Percentiles rank a stretch among this genome's conserved stretches.
These are phyloP conservation scores for Urosaurus nigricauda DNA, from an alignment of 2,797 vertebrate species.

Conservation along the genomic window DNA sequence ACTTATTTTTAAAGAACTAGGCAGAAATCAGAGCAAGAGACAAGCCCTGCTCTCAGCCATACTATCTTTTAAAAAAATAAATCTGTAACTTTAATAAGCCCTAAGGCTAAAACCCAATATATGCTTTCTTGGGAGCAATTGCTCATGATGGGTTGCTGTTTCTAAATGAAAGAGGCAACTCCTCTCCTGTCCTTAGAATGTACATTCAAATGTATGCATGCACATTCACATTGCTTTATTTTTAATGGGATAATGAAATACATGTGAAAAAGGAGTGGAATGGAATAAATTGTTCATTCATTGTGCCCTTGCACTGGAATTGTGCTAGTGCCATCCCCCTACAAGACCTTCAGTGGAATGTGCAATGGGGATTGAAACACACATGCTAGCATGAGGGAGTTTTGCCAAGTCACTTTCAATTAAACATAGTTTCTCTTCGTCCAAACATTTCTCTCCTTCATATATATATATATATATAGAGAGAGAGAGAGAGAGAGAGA, in stretches of 20 bases:
- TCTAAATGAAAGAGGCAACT: neutral
- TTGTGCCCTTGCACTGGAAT: neutral
- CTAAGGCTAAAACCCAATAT: neutral
- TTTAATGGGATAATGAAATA: neutral
- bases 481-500: too few species aligned
- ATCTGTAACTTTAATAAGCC: neutral
- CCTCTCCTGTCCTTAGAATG: neutral
- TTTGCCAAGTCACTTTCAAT: too few species aligned
- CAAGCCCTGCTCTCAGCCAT: neutral
- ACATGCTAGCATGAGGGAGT: too few species aligned
- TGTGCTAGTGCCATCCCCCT: too few species aligned
- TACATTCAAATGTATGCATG: neutral
- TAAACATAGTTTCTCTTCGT: too few species aligned
- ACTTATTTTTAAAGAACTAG: neutral
- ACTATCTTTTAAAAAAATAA: neutral
- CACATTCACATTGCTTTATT: neutral
- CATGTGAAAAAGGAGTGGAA: neutral
- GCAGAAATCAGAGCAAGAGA: neutral
- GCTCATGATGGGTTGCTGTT: neutral
- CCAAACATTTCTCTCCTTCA: neutral
- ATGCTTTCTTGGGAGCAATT: too few species aligned
- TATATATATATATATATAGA: too few species aligned
- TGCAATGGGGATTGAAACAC: too few species aligned
- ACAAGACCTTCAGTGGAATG: too few species aligned
- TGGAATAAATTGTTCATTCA: neutral